Percentiles rank a stretch among this genome's conserved stretches.
Conservation (phyloP, 2,113 vertebrate species). For the Vombatus ursinus region DNA sequence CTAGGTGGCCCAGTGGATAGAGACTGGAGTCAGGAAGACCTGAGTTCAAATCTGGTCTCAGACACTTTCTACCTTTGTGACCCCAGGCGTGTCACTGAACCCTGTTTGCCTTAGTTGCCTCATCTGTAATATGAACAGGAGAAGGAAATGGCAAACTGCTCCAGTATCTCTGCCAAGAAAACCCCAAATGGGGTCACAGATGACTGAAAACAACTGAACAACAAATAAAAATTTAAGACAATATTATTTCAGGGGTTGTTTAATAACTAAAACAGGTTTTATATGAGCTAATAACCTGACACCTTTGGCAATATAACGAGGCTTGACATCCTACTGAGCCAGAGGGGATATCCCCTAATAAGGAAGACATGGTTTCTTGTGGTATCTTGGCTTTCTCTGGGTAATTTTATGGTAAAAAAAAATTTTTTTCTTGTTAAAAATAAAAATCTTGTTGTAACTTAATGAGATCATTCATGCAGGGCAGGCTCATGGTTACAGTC, state of each 20-base stretch:
- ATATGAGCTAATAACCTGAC: constrained; percentile 19
- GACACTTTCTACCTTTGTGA: neutral
- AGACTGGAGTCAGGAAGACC: neutral
- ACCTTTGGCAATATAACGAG: neutral
- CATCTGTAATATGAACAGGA: neutral
- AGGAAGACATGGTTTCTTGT: constrained; percentile 22
- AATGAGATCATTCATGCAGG: constrained; percentile 8
- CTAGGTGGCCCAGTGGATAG: neutral
- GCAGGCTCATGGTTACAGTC: constrained; percentile 19
- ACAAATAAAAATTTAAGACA: neutral
- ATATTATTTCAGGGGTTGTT: constrained; percentile 41
- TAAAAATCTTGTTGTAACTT: constrained; percentile 19
- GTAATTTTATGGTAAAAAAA: constrained; percentile 15
- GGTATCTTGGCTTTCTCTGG: constrained; percentile 37
- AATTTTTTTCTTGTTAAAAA: too few species aligned
- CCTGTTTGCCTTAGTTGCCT: neutral
- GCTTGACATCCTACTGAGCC: constrained; percentile 29
- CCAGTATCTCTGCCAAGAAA: neutral
- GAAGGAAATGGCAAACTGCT: neutral
- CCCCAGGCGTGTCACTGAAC: neutral
- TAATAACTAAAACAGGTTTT: constrained; percentile 15
- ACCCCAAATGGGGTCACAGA: neutral
- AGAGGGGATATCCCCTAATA: constrained; percentile 1
- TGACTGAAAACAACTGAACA: neutral
- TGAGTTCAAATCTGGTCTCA: neutral